Base-by-base conservation (phyloP, 2,797 vertebrate genomes). In the Leuciscus waleckii region DNA sequence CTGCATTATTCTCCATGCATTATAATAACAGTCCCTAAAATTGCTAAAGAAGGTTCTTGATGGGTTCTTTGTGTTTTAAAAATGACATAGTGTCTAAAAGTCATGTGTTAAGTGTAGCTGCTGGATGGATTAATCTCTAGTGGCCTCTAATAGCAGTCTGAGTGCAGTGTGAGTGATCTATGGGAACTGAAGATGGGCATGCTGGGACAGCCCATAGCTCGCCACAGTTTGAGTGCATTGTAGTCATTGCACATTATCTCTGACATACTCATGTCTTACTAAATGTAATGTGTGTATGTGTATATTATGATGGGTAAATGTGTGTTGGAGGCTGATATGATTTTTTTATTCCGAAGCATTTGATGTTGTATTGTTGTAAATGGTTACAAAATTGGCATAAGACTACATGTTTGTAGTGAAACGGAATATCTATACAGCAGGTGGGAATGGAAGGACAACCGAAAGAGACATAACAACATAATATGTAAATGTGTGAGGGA, bases 61-160 rank as follows among this genome's bases (percentile, higher is more conserved):
- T 67, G 17, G 11, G 32, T 32, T 65, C 17, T 82, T 65, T 65
- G 58, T 46, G 21, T 78, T 83, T 23, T 65, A 56, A 85, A n/a
- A 76, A 90, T 83, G 75, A 89, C 90, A 87, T 76, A 49, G 77
- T 85, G 74, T 88, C 89, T 89, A 87, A 91, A 89, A 90, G 90
- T 88, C 89, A 56, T 13, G 51, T 46, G 85, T 91, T 90, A 90
- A 90, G 76, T 84, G 73, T 49, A 68, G 26, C 82, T 82, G 29
- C 56, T 79, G 51, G 70, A 86, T 23, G 84, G 2, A 37, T 90
- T 87, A 73, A 41, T 56, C 74, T 74, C 73, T 76, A 54, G 43
- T 77, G 39, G 86, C 79, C 32, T 86, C 58, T 86, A 88, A 87
- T 86, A 81, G 85, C 79, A 43, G 46, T 67, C 63, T 17, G 76